Evolutionary conservation across 92 coral and sea anemone species (phyloP).

Genomic region (Heteractis magnifica): DNA sequence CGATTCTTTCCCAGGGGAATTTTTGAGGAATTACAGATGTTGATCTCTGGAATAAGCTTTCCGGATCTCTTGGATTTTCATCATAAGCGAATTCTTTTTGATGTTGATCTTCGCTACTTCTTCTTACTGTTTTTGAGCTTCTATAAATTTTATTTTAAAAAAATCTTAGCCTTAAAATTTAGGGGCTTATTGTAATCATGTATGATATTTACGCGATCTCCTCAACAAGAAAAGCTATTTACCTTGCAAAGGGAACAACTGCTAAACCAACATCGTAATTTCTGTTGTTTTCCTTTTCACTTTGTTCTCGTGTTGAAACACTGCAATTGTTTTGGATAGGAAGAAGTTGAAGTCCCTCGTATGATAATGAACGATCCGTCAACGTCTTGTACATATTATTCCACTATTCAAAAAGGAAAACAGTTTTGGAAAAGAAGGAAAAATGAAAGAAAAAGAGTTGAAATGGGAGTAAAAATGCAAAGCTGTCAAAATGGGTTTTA

Average conservation of each 20-base stretch:
- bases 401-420: background rate
- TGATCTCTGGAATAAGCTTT: background rate
- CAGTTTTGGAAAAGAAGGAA: background rate
- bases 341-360: conserved; percentile 1
- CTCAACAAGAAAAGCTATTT: background rate
- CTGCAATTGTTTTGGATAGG: background rate
- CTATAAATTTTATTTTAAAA: background rate
- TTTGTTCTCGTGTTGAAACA: background rate
- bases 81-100: background rate
- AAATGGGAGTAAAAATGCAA: background rate
- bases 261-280: conserved; percentile 17
- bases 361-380: background rate
- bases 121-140: conserved; percentile 68
- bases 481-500: background rate
- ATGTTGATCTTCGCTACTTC: conserved; percentile 15
- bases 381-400: background rate
- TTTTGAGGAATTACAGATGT: background rate
- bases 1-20: conserved; percentile 36
- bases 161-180: no score
- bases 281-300: background rate
- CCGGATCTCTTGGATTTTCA: no score
- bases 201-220: no score
- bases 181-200: no score
- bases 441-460: background rate
- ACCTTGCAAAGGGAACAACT: conserved; percentile 69